Conservation (phyloP, 1,140 invertebrate species). For the Calephelis nemesis region DNA sequence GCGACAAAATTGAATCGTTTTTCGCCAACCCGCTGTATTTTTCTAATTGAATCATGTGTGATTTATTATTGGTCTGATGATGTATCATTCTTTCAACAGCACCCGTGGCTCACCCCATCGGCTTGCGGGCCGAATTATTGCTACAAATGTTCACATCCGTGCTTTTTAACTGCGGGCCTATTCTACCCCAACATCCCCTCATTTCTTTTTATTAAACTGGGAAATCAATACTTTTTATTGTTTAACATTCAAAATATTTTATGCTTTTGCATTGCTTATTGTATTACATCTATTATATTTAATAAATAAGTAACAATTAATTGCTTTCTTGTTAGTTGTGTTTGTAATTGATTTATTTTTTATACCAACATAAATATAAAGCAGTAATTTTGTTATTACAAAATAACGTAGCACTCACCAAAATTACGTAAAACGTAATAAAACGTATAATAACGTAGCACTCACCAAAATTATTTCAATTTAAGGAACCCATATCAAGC, state of each 20-base stretch:
- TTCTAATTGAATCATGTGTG: constrained; percentile 78
- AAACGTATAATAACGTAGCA: no score
- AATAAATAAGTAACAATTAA: no score
- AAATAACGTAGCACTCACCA: no score
- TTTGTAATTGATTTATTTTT: no score
- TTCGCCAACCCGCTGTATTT: constrained; percentile 59
- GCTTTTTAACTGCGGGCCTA: constrained; percentile 60
- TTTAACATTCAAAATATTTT: constrained; percentile 20
- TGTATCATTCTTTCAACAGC: constrained; percentile 76
- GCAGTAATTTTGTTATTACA: no score
- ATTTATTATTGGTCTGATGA: constrained; percentile 78
- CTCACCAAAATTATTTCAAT: no score
- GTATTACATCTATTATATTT: not conserved
- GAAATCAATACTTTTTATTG: constrained; percentile 66
- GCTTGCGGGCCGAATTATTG: constrained; percentile 69
- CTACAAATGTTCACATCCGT: constrained; percentile 70
- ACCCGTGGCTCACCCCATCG: constrained; percentile 63
- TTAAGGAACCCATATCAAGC: no score
- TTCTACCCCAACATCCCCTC: constrained; percentile 48
- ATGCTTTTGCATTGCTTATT: not conserved
- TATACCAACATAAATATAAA: no score
- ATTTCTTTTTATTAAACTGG: constrained; percentile 65
- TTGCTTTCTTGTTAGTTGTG: no score
- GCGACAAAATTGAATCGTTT: constrained; percentile 64
- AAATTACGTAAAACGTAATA: no score